Evolutionary conservation across 2,888 invertebrate genomes (phyloP), one percentile per base, ranked within the genome.

Genomic region (Craniophora ligustri): DNA sequence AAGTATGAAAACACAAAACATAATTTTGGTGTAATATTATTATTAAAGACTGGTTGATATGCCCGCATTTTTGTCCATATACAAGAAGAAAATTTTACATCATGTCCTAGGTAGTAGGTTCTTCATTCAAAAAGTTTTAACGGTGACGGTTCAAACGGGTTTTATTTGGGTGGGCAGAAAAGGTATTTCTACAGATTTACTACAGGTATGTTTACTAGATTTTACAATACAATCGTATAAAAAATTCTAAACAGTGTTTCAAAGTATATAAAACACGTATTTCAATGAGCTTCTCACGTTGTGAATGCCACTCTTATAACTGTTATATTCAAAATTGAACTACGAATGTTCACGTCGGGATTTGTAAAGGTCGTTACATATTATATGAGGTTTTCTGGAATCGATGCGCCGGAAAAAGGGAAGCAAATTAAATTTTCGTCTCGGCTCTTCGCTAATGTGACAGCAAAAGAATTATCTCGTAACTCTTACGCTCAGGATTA

Each of bases 371-470:
- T 49, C 28, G 51, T 61, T 75, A 61, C 64, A 75, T 75, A 74
- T 74, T 70, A 54, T 72, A 75, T 73, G 61, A 67, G 65, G 50
- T 67, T 62, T 64, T 35, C 49, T 36, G 41, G 58, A 69, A 58
- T 64, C 63, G 72, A 72, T 57, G 67, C 45, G 39, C 44, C 39
- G 51, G 58, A 66, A 69, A 68, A 75, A 68, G 67, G 57, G 66
- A 56, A 57, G 67, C 49, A 77, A 82, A 82, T 79, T 78, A 60
- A 78, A 80, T 82, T 80, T 80, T 71, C 74, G 44, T 61, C 64
- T 62, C 68, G 71, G 55, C 65, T 71, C 67, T 48, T 51, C 66
- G 59, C 70, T 81, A 78, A 80, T 79, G 70, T 78, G 81, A 82
- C 82, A 77, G 70, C 67, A 57, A 62, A 79, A 72, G 74, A 78